Evolutionary conservation across 1,140 invertebrate species (phyloP).

Genomic region (Potamilus streckersoni): DNA sequence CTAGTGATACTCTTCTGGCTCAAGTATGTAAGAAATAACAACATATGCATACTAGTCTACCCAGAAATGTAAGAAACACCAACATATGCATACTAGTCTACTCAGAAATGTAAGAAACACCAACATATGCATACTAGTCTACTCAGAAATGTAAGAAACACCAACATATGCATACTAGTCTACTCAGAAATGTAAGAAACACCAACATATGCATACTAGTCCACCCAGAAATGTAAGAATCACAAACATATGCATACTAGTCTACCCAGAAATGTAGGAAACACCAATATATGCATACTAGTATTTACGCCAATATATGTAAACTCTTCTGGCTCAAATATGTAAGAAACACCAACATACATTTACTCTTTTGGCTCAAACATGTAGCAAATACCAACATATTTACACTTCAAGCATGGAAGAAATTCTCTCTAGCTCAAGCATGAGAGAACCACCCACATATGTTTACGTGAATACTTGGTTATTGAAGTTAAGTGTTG

Average conservation of each 20-base stretch:
- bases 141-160: slow-evolving; percentile 27
- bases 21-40: slow-evolving; percentile 21
- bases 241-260: not conserved
- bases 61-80: slow-evolving; percentile 24
- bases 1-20: slow-evolving; percentile 43
- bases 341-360: not conserved
- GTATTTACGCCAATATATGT: no score
- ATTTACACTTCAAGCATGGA: not conserved
- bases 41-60: not conserved
- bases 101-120: slow-evolving; percentile 26
- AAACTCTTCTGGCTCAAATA: slow-evolving; percentile 43
- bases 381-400: slow-evolving; percentile 4
- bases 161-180: not conserved
- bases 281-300: not conserved
- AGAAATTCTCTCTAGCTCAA: slow-evolving; percentile 4
- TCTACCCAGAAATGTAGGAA: no score
- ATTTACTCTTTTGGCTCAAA: slow-evolving; percentile 14
- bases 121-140: not conserved
- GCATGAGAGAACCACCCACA: slow-evolving; percentile 11
- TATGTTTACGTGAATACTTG: not conserved
- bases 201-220: not conserved
- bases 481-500: not conserved
- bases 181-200: slow-evolving; percentile 26
- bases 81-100: not conserved
- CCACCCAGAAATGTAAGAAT: slow-evolving; percentile 23